Evolutionary conservation across 2,797 vertebrate genomes (phyloP).

Genomic region (Serranus cabrilla): DNA sequence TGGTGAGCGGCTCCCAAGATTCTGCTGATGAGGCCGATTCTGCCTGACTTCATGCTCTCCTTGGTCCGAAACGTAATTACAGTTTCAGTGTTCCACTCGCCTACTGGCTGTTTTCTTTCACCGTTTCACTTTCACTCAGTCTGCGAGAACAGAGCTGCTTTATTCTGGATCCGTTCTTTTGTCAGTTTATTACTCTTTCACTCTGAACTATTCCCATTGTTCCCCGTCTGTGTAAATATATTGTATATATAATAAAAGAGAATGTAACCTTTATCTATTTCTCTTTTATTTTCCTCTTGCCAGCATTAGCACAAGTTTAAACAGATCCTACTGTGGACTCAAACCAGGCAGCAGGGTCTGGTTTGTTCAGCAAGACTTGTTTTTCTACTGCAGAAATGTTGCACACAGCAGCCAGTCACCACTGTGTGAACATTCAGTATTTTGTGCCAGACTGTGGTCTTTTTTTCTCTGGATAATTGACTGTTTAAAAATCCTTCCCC

Average conservation of each 20-base stretch:
- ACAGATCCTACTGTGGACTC: not conserved
- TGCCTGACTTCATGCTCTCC: constrained; percentile 59
- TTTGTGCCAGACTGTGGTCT: not conserved
- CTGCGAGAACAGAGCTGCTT: not conserved
- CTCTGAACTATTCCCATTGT: not conserved
- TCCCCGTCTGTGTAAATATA: not conserved
- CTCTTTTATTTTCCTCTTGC: not conserved
- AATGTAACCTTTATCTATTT: not conserved
- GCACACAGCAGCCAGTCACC: not conserved
- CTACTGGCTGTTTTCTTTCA: not conserved
- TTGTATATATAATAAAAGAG: not conserved
- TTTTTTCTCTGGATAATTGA: not conserved
- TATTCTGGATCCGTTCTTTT: not conserved
- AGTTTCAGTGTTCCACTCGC: constrained; percentile 26
- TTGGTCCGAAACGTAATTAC: constrained; percentile 74
- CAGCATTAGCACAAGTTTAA: not conserved
- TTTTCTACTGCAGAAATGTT: not conserved
- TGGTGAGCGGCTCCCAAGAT: constrained; percentile 68
- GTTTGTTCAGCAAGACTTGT: not conserved
- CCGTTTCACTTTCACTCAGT: not conserved
- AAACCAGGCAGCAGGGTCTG: not conserved
- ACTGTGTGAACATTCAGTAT: not conserved
- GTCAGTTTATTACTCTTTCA: not conserved
- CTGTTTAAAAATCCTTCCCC: too few relatives aligned
- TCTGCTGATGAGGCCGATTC: constrained; percentile 78